Conservation (phyloP, 2,797 vertebrate genomes). For the Acanthurus leucopareius region DNA sequence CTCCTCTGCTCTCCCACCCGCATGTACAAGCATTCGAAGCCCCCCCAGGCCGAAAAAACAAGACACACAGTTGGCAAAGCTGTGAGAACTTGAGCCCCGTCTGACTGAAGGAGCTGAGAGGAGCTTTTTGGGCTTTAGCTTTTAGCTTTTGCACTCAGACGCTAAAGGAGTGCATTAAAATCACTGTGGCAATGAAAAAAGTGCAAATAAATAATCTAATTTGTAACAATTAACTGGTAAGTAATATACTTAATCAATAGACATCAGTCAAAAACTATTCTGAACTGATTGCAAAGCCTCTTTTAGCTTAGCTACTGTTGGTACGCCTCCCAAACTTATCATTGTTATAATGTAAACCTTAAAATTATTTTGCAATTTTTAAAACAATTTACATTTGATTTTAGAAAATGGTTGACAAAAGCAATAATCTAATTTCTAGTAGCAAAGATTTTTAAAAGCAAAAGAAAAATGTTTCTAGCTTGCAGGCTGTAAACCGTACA, state of each 20-base stretch:
- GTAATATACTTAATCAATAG: neutral
- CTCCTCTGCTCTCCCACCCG: neutral
- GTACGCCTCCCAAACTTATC: neutral
- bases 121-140: conserved; percentile 9
- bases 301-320: neutral
- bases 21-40: conserved; percentile 28
- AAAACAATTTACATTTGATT: neutral
- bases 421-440: neutral
- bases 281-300: too few species aligned
- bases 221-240: neutral
- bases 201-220: neutral
- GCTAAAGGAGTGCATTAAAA: neutral
- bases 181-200: neutral
- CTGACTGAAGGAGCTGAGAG: conserved; percentile 34
- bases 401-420: neutral
- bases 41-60: conserved; percentile 19
- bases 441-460: neutral
- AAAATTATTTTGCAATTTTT: neutral
- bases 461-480: neutral
- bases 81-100: conserved; percentile 45
- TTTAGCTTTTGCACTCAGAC: neutral
- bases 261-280: neutral
- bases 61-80: conserved; percentile 47
- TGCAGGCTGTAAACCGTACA: neutral
- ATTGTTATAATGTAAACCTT: too few species aligned